Base-by-base conservation (phyloP, 2,797 vertebrate genomes). In the Xenopus petersii region DNA sequence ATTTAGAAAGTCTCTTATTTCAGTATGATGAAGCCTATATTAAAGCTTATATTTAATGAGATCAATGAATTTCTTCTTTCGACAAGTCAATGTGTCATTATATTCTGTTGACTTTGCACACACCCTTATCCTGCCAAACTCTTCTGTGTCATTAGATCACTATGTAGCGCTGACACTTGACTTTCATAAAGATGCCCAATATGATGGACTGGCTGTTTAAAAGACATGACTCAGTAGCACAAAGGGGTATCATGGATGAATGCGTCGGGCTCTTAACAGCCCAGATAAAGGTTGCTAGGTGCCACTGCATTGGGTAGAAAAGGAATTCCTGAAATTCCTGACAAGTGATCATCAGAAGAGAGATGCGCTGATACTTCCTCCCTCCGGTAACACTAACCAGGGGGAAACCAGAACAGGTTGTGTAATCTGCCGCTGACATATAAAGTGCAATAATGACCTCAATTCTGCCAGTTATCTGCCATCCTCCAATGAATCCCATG, bases 331-430 rank as follows among this genome's bases (percentile, higher is more conserved):
- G 5, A 12, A 33, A 75, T 74, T 74, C 62, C 67, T 51, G 13
- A 16, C 15, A 61, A 56, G 24, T 60, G 51, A 51, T 69, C 75
- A 79, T 75, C 70, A 42, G 42, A 12, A 12, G 26, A 12, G 26
- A 42, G 51, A 42, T 62, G 69, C 68, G 64, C 65, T 58, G 71
- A 48, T 58, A 73, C 66, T 73, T 69, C 70, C 75, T 73, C 33
- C 70, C 75, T 73, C 33, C 16, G 17, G 64, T 42, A 67, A 61
- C 64, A 15, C 49, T 12, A 51, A 55, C 60, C 48, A 56, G 42
- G 10, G 10, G 54, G 64, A 65, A 72, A 60, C 68, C 24, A 73
- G 65, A 77, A 73, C 75, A 77, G 75, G 75, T 77, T 62, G 62
- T 49, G 64, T 77, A 70, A 77, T 77, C 48, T 62, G 64, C 42